Conservation (phyloP, 2,113 vertebrate genomes). For the Eonycteris spelaea region DNA sequence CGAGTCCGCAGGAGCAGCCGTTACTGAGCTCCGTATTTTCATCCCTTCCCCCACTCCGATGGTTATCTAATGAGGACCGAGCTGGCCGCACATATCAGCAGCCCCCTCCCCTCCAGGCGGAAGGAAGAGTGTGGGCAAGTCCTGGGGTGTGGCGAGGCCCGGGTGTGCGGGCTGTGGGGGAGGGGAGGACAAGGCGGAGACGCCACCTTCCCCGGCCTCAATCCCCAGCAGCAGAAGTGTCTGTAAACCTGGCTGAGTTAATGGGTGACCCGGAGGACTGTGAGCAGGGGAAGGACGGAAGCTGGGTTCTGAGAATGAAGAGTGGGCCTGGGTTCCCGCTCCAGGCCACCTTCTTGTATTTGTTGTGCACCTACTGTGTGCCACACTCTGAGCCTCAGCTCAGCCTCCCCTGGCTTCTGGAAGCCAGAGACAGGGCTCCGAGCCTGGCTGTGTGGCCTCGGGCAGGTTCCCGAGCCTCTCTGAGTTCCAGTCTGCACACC, state of each 20-base stretch:
- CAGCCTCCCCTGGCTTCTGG: neutral
- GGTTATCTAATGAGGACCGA: neutral
- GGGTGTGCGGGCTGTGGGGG: fast-evolving
- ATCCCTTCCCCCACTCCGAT: neutral
- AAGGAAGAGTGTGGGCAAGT: neutral
- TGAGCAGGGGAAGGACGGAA: fast-evolving
- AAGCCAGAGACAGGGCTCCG: neutral
- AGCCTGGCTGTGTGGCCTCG: neutral
- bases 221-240: fast-evolving
- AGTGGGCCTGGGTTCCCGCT: fast-evolving
- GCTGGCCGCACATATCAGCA: too few relatives aligned
- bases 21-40: neutral
- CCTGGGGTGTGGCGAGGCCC: neutral
- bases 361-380: fast-evolving
- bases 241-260: fast-evolving
- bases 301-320: neutral
- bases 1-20: neutral
- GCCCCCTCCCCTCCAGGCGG: neutral
- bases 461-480: neutral
- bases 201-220: fast-evolving
- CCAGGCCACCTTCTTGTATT: fast-evolving
- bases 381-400: too few relatives aligned
- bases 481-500: neutral
- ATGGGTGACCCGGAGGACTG: neutral
- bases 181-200: too few relatives aligned